Evolutionary conservation across 2,888 invertebrate genomes (phyloP).

Genomic region (Prionchulus punctatus): DNA sequence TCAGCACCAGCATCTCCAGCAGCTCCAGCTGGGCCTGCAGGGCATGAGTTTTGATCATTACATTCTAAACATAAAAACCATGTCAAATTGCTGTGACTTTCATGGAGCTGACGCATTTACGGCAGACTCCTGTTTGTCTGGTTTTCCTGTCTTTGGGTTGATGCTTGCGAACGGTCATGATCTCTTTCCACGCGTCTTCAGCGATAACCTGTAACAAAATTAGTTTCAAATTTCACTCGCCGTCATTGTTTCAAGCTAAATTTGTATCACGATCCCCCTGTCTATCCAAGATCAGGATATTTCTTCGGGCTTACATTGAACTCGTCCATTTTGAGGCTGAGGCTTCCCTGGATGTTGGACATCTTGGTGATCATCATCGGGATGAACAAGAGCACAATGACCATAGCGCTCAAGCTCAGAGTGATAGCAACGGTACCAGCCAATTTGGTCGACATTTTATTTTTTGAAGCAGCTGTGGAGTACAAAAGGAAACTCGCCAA

Average conservation of each 20-base stretch:
- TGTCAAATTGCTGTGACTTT: neutral
- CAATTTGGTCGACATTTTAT: too few relatives aligned
- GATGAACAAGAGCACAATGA: neutral
- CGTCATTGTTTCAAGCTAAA: too few relatives aligned
- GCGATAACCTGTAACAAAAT: too few relatives aligned
- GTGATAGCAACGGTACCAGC: neutral
- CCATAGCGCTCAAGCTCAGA: neutral
- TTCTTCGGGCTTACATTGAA: too few relatives aligned
- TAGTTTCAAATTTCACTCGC: too few relatives aligned
- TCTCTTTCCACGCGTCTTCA: neutral
- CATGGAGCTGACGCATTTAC: neutral
- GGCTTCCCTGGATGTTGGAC: neutral
- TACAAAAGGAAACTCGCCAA: too few relatives aligned
- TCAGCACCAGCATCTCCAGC: conserved; percentile 27
- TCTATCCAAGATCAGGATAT: too few relatives aligned
- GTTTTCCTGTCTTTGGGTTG: neutral
- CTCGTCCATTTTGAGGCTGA: neutral
- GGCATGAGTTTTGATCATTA: conserved; percentile 16
- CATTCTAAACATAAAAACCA: conserved; percentile 13
- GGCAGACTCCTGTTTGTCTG: neutral
- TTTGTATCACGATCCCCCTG: too few relatives aligned
- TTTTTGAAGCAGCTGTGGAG: too few relatives aligned
- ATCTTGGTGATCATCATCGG: neutral
- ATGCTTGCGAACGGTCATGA: neutral
- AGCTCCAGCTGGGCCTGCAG: conserved; percentile 19